These are phyloP conservation scores for Nemotelus nigrinus DNA, from an alignment of 2,888 invertebrate species.

Conservation along the genomic window DNA sequence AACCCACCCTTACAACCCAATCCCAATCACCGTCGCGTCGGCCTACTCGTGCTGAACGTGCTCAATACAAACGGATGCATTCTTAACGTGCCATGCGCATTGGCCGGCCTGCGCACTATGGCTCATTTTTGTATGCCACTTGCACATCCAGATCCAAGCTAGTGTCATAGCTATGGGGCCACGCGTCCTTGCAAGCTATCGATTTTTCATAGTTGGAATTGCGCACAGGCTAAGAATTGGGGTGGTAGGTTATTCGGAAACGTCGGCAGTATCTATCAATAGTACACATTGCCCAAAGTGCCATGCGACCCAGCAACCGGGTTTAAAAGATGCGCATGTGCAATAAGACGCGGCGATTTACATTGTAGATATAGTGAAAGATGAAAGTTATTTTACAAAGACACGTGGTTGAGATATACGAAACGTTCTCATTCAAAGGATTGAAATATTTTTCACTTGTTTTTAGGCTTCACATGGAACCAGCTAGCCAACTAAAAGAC, in stretches of 20 bases:
- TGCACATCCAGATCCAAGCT: slow-evolving; percentile 9
- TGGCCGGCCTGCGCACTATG: slow-evolving; percentile 15
- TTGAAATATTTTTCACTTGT: no score
- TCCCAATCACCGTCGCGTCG: background rate
- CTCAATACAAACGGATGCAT: slow-evolving; percentile 13
- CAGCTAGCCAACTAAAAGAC: no score
- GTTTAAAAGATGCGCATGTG: slow-evolving; percentile 44
- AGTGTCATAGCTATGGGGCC: background rate
- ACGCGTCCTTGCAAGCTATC: slow-evolving; percentile 21
- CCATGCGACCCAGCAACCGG: slow-evolving; percentile 45
- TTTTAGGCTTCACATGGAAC: no score
- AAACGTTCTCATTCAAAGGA: no score
- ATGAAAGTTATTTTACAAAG: background rate
- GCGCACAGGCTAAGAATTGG: slow-evolving; percentile 20
- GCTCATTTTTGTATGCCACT: slow-evolving; percentile 25
- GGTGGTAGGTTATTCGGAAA: background rate
- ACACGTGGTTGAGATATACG: background rate
- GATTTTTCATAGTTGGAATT: slow-evolving; percentile 16
- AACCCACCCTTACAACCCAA: background rate
- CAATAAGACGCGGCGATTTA: slow-evolving; percentile 7
- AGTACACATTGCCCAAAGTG: slow-evolving; percentile 33
- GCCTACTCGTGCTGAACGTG: background rate
- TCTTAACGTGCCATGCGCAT: slow-evolving; percentile 31
- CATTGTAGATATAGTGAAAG: background rate
- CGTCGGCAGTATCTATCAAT: background rate